Percentiles rank a stretch among this genome's conserved stretches.
Conservation (phyloP, 2,888 invertebrate species). For the Drosophila tripunctata region DNA sequence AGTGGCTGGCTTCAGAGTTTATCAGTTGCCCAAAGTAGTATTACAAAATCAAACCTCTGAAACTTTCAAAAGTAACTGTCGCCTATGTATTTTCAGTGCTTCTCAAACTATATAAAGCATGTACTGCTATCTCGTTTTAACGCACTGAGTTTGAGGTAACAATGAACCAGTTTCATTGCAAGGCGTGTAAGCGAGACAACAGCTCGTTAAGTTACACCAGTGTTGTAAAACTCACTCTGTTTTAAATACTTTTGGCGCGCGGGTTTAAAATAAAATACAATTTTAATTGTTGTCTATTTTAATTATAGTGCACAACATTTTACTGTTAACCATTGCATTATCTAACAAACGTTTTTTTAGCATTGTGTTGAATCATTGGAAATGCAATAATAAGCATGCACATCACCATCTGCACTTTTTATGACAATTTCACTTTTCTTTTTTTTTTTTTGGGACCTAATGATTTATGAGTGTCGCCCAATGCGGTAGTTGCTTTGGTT, state of each 20-base stretch:
- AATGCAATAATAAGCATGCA: constrained; percentile 4
- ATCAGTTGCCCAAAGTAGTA: background rate
- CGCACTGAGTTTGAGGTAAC: fast-evolving
- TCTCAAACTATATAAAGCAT: constrained; percentile 38
- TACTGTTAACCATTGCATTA: background rate
- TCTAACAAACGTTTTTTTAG: background rate
- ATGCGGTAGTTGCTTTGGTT: constrained; percentile 38
- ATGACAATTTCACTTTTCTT: constrained; percentile 14
- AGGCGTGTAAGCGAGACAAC: constrained; percentile 14
- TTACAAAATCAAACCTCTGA: background rate
- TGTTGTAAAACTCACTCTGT: constrained; percentile 23
- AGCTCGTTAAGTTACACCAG: background rate
- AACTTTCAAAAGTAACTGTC: constrained; percentile 2
- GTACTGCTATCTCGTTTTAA: constrained; percentile 4
- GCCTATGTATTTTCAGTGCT: background rate
- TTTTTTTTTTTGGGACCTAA: constrained; percentile 15
- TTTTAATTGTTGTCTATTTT: background rate
- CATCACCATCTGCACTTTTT: constrained; percentile 30
- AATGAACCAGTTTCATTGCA: fast-evolving
- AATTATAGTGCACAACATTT: background rate
- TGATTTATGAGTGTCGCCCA: constrained; percentile 53
- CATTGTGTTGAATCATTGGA: background rate
- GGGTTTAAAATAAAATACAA: constrained; percentile 7
- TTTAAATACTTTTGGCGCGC: constrained; percentile 9
- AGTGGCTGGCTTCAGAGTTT: background rate